Evolutionary conservation across 2,113 vertebrate species (phyloP), one percentile per base, ranked within the genome.

Genomic region (Leptosomus discolor): DNA sequence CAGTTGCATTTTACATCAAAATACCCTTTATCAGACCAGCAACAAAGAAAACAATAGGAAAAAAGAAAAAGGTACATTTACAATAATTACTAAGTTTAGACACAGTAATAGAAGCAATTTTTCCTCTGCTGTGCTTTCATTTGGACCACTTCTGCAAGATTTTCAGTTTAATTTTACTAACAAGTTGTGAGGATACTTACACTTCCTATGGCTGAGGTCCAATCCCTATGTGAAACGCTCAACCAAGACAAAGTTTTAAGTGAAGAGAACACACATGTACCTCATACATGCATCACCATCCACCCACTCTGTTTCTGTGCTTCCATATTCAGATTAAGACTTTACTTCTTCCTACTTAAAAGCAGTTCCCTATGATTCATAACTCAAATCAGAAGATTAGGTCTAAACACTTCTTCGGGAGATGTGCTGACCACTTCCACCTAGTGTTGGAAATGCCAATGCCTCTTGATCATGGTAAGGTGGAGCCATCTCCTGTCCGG

Each of bases 401-500:
- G 30, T 51, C 76, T 94, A 57, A 94, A 60, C 15, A 58, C 37
- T 80, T 58, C 54, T 48, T 12, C 21, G 34, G 79, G 32, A 92
- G 12, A 57, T 19, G 9, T 13, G n/a, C 76, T 94, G 73, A 92
- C 56, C 60, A 43, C 43, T 94, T 96, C 76, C 56, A 87, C 64
- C 68, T 81, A 92, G 73, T 12, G 84, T 78, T 78, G 81, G 43
- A 92, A 94, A 70, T 0, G 3, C 36, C 81, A 43, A 54, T 70
- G 74, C 29, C 34, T 84, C 83, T 67, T 54, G 58, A 96, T 92
- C 29, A 58, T 8, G 95, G 96, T 96, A 95, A 94, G 69, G 94
- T 97, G 96, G 96, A 97, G 96, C 96, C 96, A 96, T 39, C 96
- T 97, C 89, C 96, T 96, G 96, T 96, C 81, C 39, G 0, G 86